Percentiles rank a stretch among this genome's conserved stretches.
Conservation (phyloP, 2,113 vertebrate species). For the Tachuris rubrigastra region DNA sequence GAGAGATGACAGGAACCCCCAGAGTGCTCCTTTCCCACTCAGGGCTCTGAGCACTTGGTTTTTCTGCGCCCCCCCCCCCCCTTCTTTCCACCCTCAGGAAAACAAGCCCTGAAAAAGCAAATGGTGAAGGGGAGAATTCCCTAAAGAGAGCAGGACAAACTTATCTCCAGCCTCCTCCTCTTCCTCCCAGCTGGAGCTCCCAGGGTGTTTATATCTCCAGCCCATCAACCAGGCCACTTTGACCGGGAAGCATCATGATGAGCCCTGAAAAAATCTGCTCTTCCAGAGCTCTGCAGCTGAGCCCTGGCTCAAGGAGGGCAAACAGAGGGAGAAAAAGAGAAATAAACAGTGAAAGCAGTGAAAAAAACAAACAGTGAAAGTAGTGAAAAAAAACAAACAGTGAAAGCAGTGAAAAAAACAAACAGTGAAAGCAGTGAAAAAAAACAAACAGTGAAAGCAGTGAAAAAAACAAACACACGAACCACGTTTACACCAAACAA, state of each 20-base stretch:
- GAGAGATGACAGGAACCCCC: background rate
- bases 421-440: background rate
- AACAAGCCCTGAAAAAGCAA: background rate
- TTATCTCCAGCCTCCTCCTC: background rate
- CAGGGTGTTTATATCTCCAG: fast-evolving
- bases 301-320: background rate
- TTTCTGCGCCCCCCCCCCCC: background rate
- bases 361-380: background rate
- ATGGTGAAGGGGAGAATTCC: background rate
- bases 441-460: background rate
- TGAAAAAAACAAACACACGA: background rate
- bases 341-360: too few species aligned
- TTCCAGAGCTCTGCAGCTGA: background rate
- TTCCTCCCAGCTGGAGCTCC: background rate
- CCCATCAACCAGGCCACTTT: background rate
- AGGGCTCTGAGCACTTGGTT: background rate
- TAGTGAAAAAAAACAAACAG: background rate
- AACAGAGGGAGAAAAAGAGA: background rate
- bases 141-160: background rate
- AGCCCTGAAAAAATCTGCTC: background rate
- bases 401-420: background rate
- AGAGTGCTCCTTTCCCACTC: background rate
- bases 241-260: fast-evolving
- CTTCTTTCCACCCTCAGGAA: background rate
- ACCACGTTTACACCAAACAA: background rate